Evolutionary conservation across 1,140 invertebrate genomes (phyloP).

Genomic region (Amyelois transitella): DNA sequence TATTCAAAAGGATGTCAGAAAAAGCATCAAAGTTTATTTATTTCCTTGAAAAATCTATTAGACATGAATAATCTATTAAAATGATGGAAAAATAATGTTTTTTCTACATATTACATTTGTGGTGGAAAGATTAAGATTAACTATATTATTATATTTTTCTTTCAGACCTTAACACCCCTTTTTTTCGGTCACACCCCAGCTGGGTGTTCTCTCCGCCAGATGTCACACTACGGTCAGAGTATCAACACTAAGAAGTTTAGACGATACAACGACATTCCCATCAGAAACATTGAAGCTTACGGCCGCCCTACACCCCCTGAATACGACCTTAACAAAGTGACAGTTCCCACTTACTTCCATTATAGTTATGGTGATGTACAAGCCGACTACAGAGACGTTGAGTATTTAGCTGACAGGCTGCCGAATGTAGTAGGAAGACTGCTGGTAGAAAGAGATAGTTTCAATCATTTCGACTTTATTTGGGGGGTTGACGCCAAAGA

Average conservation of each 20-base stretch:
- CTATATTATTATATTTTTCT: not conserved
- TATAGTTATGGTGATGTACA: conserved; percentile 77
- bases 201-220: conserved; percentile 84
- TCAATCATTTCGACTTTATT: conserved; percentile 81
- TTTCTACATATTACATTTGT: not conserved
- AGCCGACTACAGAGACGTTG: conserved; percentile 76
- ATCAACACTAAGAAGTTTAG: conserved; percentile 63
- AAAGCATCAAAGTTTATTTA: no score
- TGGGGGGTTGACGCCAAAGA: conserved; percentile 74
- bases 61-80: no score
- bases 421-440: conserved; percentile 61
- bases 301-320: conserved; percentile 67
- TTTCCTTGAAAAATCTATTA: no score
- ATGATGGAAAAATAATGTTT: no score
- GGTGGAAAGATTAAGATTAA: not conserved
- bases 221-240: conserved; percentile 81
- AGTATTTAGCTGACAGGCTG: conserved; percentile 60
- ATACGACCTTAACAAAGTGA: conserved; percentile 78
- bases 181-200: conserved; percentile 85
- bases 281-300: conserved; percentile 70
- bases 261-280: conserved; percentile 65
- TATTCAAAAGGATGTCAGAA: no score
- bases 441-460: conserved; percentile 68
- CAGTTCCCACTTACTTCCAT: conserved; percentile 75
- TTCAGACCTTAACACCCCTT: conserved; percentile 79